Evolutionary conservation across 30 jellyfish, hydroid and myxozoan genomes (phyloP).

Genomic region (Turritopsis dohrnii): DNA sequence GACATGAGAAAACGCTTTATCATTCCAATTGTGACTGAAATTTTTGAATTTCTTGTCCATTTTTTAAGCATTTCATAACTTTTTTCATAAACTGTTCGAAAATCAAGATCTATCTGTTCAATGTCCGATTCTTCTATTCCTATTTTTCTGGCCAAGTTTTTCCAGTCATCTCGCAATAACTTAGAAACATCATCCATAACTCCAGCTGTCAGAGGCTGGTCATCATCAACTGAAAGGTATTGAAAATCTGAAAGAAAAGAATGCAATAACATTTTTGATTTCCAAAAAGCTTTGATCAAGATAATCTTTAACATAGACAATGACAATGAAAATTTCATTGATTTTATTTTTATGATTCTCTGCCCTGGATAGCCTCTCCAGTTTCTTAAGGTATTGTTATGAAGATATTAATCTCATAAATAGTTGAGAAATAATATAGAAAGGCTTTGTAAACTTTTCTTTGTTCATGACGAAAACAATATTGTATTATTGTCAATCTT

Average conservation of each 20-base stretch:
- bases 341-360: no score
- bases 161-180: slow-evolving; percentile 1
- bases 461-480: no score
- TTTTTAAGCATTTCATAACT: slow-evolving; percentile 2
- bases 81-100: not conserved
- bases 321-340: no score
- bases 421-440: no score
- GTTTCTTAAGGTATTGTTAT: no score
- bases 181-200: not conserved
- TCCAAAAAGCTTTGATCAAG: not conserved
- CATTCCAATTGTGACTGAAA: slow-evolving; percentile 2
- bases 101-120: not conserved
- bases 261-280: no score
- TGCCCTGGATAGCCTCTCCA: no score
- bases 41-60: not conserved
- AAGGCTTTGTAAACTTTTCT: no score
- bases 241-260: not conserved
- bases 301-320: not conserved
- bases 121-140: not conserved
- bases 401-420: no score
- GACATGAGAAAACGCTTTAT: not conserved
- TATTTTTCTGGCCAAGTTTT: not conserved
- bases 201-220: not conserved
- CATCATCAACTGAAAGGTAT: not conserved
- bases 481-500: no score